Conservation (phyloP, 2,888 invertebrate genomes). For the Gisinianus flammeolus region DNA sequence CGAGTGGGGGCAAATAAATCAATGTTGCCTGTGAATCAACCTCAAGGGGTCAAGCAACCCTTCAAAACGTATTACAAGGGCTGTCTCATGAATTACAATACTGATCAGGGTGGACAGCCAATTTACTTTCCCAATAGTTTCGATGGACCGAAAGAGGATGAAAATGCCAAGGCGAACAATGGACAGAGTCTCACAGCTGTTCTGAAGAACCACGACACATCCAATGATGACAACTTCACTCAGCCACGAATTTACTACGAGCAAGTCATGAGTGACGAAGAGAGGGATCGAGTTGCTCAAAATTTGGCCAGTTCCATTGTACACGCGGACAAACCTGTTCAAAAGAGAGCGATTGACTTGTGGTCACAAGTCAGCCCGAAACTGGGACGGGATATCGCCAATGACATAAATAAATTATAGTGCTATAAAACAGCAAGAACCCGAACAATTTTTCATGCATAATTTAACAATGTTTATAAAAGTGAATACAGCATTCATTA, state of each 20-base stretch:
- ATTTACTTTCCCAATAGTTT: background rate
- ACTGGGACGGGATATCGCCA: background rate
- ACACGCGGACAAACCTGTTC: background rate
- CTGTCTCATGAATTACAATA: background rate
- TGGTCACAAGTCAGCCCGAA: background rate
- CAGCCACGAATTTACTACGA: constrained; percentile 64
- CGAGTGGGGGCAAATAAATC: background rate
- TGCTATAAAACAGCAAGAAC: too few species aligned
- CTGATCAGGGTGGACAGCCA: background rate
- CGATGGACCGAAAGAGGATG: background rate
- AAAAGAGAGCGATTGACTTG: background rate
- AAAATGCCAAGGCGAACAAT: constrained; percentile 67
- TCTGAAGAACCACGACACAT: constrained; percentile 72
- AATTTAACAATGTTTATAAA: too few species aligned
- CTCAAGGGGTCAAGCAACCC: background rate
- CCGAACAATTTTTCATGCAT: too few species aligned
- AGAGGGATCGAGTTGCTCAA: background rate
- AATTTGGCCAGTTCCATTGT: background rate
- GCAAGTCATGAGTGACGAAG: background rate
- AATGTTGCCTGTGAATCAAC: background rate
- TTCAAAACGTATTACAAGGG: background rate
- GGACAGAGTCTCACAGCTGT: constrained; percentile 70
- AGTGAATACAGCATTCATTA: too few species aligned
- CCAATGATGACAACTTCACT: constrained; percentile 87
- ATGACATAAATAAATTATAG: background rate